Evolutionary conservation across 2,113 vertebrate genomes (phyloP).

Genomic region (Carassius carassius): DNA sequence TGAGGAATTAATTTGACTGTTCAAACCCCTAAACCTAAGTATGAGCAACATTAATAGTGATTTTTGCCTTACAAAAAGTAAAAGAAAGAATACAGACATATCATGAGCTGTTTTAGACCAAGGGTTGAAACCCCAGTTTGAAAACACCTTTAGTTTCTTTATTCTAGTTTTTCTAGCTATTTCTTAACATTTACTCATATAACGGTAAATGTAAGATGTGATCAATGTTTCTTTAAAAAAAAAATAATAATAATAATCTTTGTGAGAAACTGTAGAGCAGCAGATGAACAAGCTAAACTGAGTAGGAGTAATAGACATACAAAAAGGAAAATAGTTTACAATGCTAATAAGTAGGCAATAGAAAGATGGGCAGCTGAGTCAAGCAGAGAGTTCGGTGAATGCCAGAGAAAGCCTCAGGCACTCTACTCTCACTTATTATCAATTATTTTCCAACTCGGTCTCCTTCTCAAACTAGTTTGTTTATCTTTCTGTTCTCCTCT

Average conservation of each 20-base stretch:
- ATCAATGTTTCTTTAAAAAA: neutral
- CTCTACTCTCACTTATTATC: slow-evolving; percentile 8
- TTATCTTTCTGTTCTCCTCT: neutral
- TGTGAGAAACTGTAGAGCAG: slow-evolving; percentile 3
- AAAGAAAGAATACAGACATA: neutral
- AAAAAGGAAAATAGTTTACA: neutral
- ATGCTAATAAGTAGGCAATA: neutral
- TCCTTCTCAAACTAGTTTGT: neutral
- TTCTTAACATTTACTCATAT: neutral
- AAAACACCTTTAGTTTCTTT: neutral
- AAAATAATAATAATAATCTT: neutral
- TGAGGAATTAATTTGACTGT: neutral
- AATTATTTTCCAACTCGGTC: slow-evolving; percentile 10
- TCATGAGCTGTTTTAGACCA: neutral
- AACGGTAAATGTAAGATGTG: neutral
- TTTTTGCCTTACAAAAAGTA: neutral
- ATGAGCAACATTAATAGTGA: neutral
- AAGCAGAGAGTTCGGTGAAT: slow-evolving; percentile 19
- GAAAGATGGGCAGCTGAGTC: slow-evolving; percentile 18
- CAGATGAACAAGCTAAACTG: neutral
- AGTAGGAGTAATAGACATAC: neutral
- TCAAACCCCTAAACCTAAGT: neutral
- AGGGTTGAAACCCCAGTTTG: neutral
- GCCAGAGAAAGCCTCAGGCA: slow-evolving; percentile 14
- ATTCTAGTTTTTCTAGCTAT: neutral